These are phyloP conservation scores for Euwallacea similis DNA, from an alignment of 1,140 invertebrate genomes.

Conservation along the genomic window DNA sequence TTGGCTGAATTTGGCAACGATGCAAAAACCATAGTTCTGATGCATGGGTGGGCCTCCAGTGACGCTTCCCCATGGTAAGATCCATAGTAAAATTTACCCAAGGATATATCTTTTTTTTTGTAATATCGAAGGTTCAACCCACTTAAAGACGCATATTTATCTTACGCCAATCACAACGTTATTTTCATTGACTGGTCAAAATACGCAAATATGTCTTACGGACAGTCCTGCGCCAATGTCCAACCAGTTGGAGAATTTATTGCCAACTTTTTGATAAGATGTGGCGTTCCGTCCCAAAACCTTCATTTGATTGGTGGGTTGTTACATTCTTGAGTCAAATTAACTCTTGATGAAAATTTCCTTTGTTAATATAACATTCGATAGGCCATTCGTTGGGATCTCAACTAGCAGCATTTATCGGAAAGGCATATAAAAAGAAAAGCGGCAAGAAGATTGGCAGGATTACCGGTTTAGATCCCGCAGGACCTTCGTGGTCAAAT, in stretches of 20 bases:
- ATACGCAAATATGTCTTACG: constrained; percentile 33
- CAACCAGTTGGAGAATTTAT: constrained; percentile 41
- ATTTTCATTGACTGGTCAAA: constrained; percentile 61
- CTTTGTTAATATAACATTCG: constrained; percentile 52
- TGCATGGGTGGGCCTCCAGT: constrained; percentile 42
- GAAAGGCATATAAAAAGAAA: constrained; percentile 53
- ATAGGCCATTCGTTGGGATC: constrained; percentile 76
- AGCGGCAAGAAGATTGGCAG: constrained; percentile 52
- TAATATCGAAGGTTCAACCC: constrained; percentile 23
- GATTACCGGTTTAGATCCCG: constrained; percentile 67
- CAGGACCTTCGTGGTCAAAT: constrained; percentile 65
- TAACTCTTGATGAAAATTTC: background rate
- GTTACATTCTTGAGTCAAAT: background rate
- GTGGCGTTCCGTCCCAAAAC: constrained; percentile 28
- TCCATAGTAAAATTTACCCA: background rate
- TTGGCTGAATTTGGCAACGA: constrained; percentile 8
- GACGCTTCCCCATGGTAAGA: constrained; percentile 37
- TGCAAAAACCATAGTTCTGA: constrained; percentile 33
- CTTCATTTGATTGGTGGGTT: constrained; percentile 41
- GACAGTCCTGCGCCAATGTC: constrained; percentile 35
- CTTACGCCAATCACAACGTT: constrained; percentile 61
- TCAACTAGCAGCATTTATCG: constrained; percentile 73
- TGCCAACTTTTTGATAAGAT: constrained; percentile 37
- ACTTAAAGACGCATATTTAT: constrained; percentile 54
- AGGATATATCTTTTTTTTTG: background rate